phyloP scores from a whole-genome alignment of 2,113 vertebrate genomes.

The Cranoglanis bouderius region DNA sequence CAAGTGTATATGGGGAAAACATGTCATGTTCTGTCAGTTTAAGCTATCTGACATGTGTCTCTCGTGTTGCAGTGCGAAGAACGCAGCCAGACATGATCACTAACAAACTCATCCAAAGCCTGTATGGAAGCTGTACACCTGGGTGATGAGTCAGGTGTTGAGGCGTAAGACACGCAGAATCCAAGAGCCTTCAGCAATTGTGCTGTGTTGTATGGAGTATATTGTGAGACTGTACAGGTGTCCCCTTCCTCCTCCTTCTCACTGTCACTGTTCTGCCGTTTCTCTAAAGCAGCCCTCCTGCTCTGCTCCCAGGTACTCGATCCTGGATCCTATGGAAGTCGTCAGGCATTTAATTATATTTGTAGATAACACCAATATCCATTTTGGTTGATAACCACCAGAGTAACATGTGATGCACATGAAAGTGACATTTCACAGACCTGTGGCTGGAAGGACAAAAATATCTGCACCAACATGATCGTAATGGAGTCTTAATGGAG shows the following conservation, averaged over 20 bases:
- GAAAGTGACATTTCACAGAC: slow-evolving; percentile 27
- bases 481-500: slow-evolving; percentile 10
- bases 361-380: slow-evolving; percentile 48
- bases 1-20: neutral
- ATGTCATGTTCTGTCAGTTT: neutral
- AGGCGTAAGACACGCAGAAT: neutral
- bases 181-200: neutral
- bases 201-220: neutral
- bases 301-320: neutral
- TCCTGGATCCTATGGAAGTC: slow-evolving; percentile 44
- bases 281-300: neutral
- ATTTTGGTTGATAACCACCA: slow-evolving; percentile 44
- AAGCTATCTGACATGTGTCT: neutral
- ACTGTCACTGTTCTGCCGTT: neutral
- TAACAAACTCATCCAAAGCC: neutral
- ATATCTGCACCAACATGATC: neutral
- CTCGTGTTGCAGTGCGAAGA: neutral
- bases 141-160: neutral
- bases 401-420: slow-evolving; percentile 34
- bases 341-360: slow-evolving; percentile 61
- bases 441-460: neutral
- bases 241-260: slow-evolving; percentile 9
- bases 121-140: neutral
- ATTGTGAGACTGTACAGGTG: slow-evolving; percentile 22
- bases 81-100: neutral